Base-by-base conservation (phyloP, 2,113 vertebrate genomes). In the Choloepus hoffmanni region DNA sequence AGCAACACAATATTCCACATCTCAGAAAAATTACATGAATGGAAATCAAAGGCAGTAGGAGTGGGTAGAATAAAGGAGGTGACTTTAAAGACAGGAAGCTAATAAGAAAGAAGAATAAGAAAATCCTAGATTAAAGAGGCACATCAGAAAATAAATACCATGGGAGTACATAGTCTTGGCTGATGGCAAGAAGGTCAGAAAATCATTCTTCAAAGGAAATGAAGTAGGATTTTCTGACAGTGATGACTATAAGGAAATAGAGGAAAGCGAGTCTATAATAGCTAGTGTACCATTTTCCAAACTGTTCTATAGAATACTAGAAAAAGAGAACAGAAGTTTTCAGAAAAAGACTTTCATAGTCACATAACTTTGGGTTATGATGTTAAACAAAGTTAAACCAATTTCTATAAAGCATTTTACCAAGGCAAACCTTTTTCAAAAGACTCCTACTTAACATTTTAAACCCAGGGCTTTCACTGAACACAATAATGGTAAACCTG, bases 101-200 rank as follows among this genome's bases (percentile, higher is more conserved):
- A 76, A 86, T n/a, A 91, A 92, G 55, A 73, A 87, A 94, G 55
- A 60, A 90, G 92, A 62, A 90, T 85, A 62, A 89, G 40, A 53
- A 85, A 45, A 95, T 33, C 12, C 16, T 73, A 14, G 19, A 77
- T 78, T 48, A 76, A 72, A 74, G 55, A 90, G 19, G 6, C 15
- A 76, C 5, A 70, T 55, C 12, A 55, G 55, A 55, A 67, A 48
- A 24, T 62, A 92, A 89, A 26, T 86, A 65, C 55, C 26, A 33
- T 7, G 19, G 8, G 11, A 33, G 33, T 5, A 16, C 19, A 8
- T 60, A 19, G 40, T 89, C 18, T 72, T 40, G 85, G 12, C 19
- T 67, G 15, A 91, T 62, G 43, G 24, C 15, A 77, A 85, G 21
- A 4, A 74, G 53, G 30, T 24, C 30, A 45, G 28, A 68, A 68